Conservation (phyloP, 2,888 invertebrate genomes). For the Aporophyla nigra region DNA sequence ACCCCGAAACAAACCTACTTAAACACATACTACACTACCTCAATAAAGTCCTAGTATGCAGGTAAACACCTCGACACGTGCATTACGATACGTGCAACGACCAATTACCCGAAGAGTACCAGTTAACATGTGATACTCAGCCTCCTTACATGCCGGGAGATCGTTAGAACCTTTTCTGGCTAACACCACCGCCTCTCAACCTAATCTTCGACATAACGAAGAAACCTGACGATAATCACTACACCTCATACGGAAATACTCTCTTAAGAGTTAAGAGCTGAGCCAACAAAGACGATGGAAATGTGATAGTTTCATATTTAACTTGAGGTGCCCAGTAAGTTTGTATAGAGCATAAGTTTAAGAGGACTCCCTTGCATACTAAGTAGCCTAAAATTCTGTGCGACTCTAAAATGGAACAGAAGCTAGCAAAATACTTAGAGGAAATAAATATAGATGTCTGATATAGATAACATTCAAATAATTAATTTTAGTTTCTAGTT, state of each 20-base stretch:
- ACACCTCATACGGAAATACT: slow-evolving; percentile 14
- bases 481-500: neutral
- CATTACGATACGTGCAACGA: slow-evolving; percentile 40
- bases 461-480: neutral
- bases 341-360: slow-evolving; percentile 42
- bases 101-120: slow-evolving; percentile 55
- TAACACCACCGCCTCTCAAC: slow-evolving; percentile 20
- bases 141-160: slow-evolving; percentile 32
- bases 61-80: slow-evolving; percentile 6
- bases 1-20: too few relatives aligned
- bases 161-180: slow-evolving; percentile 54
- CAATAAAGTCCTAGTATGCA: neutral
- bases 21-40: neutral
- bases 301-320: slow-evolving; percentile 36
- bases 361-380: slow-evolving; percentile 50
- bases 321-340: slow-evolving; percentile 40
- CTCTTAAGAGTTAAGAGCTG: neutral
- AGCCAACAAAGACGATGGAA: slow-evolving; percentile 1
- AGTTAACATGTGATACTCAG: slow-evolving; percentile 53
- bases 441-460: neutral
- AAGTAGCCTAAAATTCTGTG: slow-evolving; percentile 48
- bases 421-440: slow-evolving; percentile 17
- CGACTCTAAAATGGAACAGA: slow-evolving; percentile 20
- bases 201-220: slow-evolving; percentile 26
- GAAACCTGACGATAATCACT: slow-evolving; percentile 33